phyloP scores from a whole-genome alignment of 2,888 invertebrate species.

The Escarpia spicata region DNA sequence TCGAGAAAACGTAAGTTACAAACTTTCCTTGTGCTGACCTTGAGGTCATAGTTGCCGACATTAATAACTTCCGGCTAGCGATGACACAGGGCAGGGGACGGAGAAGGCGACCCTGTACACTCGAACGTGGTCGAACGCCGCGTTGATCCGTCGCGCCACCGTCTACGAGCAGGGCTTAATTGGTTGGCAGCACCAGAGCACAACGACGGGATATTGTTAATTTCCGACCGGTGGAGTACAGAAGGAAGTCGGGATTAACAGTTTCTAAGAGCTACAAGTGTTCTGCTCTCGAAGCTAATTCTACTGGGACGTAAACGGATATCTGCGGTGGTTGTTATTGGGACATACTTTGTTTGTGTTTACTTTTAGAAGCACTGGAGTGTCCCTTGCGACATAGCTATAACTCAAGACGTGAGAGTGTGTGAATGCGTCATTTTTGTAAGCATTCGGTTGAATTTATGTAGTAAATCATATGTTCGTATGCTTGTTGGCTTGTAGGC shows the following conservation, averaged over 20 bases:
- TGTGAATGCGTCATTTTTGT: too few relatives aligned
- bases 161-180: neutral
- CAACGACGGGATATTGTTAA: neutral
- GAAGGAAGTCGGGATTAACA: neutral
- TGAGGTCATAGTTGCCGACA: neutral
- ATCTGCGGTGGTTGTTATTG: neutral
- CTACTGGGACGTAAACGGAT: neutral
- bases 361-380: neutral
- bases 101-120: neutral
- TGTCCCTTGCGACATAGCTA: neutral
- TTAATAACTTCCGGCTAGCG: constrained; percentile 1
- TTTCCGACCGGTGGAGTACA: neutral
- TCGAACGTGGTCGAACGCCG: neutral
- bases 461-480: neutral
- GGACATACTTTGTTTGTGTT: neutral
- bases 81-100: neutral
- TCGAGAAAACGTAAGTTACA: neutral
- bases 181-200: neutral
- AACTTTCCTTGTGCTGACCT: neutral
- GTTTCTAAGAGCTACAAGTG: neutral
- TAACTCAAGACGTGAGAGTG: neutral
- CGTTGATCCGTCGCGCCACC: neutral
- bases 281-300: neutral
- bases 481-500: neutral
- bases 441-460: too few relatives aligned